Base-by-base conservation (phyloP, 2,888 invertebrate genomes). In the Timema podura region DNA sequence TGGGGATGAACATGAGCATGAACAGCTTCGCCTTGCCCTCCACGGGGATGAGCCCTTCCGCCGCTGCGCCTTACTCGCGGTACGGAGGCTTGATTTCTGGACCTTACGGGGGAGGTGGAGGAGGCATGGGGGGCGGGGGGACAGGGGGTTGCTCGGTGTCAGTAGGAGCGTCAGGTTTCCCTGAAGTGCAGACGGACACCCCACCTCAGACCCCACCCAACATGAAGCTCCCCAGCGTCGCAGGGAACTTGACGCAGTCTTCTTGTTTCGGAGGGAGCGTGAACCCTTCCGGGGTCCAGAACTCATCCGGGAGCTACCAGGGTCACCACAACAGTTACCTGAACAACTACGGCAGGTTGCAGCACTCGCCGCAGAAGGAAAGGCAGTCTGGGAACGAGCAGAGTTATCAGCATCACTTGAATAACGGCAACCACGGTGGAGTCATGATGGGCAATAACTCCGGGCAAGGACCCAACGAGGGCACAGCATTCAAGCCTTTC, bases 131-230 rank as follows among this genome's bases (percentile, higher is more conserved):
- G 11, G 48, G 79, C 77, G 47, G 79, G 79, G 68, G 79, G 77
- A 57, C 78, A 86, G 76, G 86, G 86, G 13, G 89, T 87, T 78
- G 85, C 85, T 74, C 85, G 85, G 73, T 70, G 9, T 71, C 71
- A 5, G 74, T 89, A 76, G 79, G 90, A 82, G 86, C 70, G 61
- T 74, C 76, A 48, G 76, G 76, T 68, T 93, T 86, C 91, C 93
- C 80, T 91, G 93, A 83, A 90, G 93, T 82, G 90, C 91, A 84
- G 79, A 88, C 92, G 77, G 95, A 95, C 83, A 95, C 95, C 74
- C 95, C 95, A 76, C 95, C 95, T 49, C 95, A 95, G 83, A 96
- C 95, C 75, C 95, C 95, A 75, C 95, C 95, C 80, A 95, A 92
- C 84, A 92, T 95, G 92, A 95, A 95, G 83, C 87, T 93, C 79